Base-by-base conservation (phyloP, 1,140 invertebrate species). In the Trichomalopsis sarcophagae region DNA sequence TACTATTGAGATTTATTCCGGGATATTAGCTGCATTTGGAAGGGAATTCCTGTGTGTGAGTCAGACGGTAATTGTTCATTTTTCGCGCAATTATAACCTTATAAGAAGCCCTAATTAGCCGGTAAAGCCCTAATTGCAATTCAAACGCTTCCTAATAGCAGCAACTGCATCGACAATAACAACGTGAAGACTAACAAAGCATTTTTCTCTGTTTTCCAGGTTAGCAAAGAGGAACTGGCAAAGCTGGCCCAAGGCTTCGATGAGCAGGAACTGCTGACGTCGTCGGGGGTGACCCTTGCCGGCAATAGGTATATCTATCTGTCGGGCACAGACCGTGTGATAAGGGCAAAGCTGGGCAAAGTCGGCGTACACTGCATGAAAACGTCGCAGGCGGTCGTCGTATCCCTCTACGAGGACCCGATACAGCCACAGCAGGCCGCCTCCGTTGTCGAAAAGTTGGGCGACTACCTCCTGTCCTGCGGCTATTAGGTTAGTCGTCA, bases 341-440 rank as follows among this genome's bases (percentile, higher is more conserved):
- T 98, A 92, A 96, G 97, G 93, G 97, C 97, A 92, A 98, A 98
- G 94, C 95, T 97, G 86, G 97, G 96, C 91, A 97, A 97, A 94
- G 96, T 97, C 91, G 97, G 97, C 89, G 96, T 98, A 82, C 97
- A 98, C 92, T 97, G 97, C 96, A 97, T 98, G 97, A 98, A 98
- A 95, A 98, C 97, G 93, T 95, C 96, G 94, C 97, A 98, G 95
- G 97, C 97, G 91, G 96, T 98, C 92, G 97, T 98, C 92, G 96
- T 98, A 93, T 97, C 97, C 92, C 95, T 98, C 91, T 98, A 98
- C 92, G 97, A 98, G 95, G 97, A 98, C 94, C 97, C 97, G 91
- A 97, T 98, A 94, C 97, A 98, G 94, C 97, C 97, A 93, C 97
- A 98, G 94, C 97, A 98, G 94, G 97, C 97, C 91, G 97, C 97